Conservation (phyloP, 2,888 invertebrate genomes). For the Drosophila austrosaltans region DNA sequence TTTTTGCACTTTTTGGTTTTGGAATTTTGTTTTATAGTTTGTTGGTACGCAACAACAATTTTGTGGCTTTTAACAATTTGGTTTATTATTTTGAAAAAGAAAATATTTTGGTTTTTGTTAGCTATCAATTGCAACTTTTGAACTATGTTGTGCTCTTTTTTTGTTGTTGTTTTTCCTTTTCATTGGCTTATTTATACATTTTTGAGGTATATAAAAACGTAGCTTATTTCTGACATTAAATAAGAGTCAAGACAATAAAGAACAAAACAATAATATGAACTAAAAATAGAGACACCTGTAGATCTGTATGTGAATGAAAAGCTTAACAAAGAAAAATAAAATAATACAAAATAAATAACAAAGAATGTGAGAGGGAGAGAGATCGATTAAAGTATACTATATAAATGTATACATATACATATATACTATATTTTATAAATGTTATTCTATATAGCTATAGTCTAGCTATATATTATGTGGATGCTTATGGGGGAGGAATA, state of each 20-base stretch:
- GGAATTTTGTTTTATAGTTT: neutral
- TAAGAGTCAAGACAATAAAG: neutral
- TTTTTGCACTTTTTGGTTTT: neutral
- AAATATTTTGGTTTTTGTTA: neutral
- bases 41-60: neutral
- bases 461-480: neutral
- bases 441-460: neutral
- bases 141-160: neutral
- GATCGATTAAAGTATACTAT: slow-evolving; percentile 11
- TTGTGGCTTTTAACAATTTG: neutral
- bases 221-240: neutral
- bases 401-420: neutral
- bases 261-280: slow-evolving; percentile 7
- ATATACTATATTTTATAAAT: neutral
- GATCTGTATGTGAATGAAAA: slow-evolving; percentile 28
- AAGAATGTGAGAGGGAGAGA: neutral
- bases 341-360: slow-evolving; percentile 16
- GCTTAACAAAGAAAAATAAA: slow-evolving; percentile 33
- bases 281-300: slow-evolving; percentile 53
- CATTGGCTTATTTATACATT: neutral
- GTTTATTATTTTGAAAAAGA: neutral
- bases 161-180: neutral
- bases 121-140: neutral
- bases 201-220: neutral
- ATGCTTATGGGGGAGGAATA: slow-evolving; percentile 33